Evolutionary conservation across 2,113 vertebrate species (phyloP).

Genomic region (Spilogale gracilis): DNA sequence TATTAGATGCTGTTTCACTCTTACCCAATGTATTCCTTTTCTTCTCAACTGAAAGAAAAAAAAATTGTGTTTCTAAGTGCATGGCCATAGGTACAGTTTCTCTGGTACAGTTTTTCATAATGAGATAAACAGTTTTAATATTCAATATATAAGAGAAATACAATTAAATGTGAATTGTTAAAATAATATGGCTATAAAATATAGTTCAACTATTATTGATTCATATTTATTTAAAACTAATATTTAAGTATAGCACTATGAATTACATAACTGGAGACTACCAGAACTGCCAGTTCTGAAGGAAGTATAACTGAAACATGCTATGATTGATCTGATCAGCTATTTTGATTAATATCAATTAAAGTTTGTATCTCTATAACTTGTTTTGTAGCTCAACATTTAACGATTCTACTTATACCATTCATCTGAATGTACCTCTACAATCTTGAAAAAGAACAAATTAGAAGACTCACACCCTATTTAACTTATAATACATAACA

Average conservation of each 20-base stretch:
- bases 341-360: not conserved
- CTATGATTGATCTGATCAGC: not conserved
- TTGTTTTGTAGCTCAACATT: not conserved
- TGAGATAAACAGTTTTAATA: not conserved
- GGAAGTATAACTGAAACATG: not conserved
- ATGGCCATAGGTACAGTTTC: not conserved
- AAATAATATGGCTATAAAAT: not conserved
- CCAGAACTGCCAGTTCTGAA: not conserved
- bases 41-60: constrained; percentile 80
- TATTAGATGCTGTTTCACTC: not conserved
- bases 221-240: constrained; percentile 35
- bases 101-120: not conserved
- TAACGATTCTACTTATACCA: not conserved
- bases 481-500: not conserved
- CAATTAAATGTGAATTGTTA: not conserved
- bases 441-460: not conserved
- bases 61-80: not conserved
- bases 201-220: not conserved
- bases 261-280: not conserved
- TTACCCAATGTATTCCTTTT: constrained; percentile 58
- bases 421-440: constrained; percentile 20
- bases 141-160: not conserved
- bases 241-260: not conserved
- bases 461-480: not conserved
- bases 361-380: not conserved